Evolutionary conservation across 2,113 vertebrate species (phyloP).

Genomic region (Boleophthalmus pectinirostris): DNA sequence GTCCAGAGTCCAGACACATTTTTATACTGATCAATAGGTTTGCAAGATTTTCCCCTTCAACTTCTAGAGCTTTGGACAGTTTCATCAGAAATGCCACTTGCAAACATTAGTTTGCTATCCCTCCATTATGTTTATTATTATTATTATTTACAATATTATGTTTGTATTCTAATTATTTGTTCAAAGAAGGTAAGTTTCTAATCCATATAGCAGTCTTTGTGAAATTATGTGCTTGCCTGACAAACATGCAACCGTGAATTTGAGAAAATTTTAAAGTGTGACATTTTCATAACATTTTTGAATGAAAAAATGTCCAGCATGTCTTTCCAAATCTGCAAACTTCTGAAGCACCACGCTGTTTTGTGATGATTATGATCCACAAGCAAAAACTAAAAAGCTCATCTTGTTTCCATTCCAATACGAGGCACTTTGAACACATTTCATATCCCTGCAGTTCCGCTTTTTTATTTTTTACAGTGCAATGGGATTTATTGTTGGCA

Average conservation of each 20-base stretch:
- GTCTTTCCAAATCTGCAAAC: not conserved
- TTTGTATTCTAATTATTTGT: constrained; percentile 25
- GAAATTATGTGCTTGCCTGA: constrained; percentile 5
- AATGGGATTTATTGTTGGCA: constrained; percentile 51
- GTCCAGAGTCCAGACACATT: not conserved
- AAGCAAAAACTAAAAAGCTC: not conserved
- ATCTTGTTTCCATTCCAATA: constrained; percentile 11
- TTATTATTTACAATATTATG: not conserved
- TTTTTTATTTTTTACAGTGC: constrained; percentile 28
- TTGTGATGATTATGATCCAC: constrained; percentile 26
- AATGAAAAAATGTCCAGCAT: not conserved
- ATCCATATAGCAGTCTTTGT: constrained; percentile 13
- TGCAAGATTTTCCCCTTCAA: not conserved
- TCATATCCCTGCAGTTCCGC: not conserved
- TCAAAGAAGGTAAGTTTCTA: constrained; percentile 49
- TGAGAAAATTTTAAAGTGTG: constrained; percentile 48
- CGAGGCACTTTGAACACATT: constrained; percentile 2
- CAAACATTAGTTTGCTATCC: not conserved
- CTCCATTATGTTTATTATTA: not conserved
- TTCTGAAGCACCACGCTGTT: not conserved
- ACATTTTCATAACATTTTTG: constrained; percentile 13
- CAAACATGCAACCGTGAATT: constrained; percentile 48
- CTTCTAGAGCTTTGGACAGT: not conserved
- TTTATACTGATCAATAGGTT: not conserved
- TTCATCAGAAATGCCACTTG: not conserved